These are phyloP conservation scores for Tauraco hartlaubi DNA, from an alignment of 2,797 vertebrate genomes.

Conservation along the genomic window DNA sequence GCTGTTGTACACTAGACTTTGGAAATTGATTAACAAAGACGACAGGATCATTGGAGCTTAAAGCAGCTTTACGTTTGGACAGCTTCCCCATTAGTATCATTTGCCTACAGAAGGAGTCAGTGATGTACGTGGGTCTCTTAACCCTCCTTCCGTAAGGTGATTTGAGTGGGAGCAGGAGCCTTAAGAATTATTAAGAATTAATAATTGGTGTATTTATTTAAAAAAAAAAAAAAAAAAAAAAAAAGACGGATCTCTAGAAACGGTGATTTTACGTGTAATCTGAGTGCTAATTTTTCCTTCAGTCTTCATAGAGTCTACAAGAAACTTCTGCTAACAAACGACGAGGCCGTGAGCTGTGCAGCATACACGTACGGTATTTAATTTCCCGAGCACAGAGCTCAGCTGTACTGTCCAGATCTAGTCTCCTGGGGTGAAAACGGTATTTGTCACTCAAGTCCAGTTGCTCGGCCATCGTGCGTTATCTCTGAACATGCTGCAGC, in stretches of 20 bases:
- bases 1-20: neutral
- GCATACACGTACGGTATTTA: rapidly evolving
- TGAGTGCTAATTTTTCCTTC: neutral
- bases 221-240: too few relatives aligned
- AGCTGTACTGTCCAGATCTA: neutral
- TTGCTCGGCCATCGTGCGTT: rapidly evolving
- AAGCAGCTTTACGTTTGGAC: neutral
- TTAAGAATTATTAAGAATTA: neutral
- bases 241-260: neutral
- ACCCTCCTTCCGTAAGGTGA: neutral
- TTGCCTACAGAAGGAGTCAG: neutral
- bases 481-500: neutral
- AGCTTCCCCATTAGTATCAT: neutral
- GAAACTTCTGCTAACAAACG: neutral
- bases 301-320: neutral
- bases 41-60: neutral
- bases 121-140: neutral
- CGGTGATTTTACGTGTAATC: neutral
- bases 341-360: neutral
- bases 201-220: neutral
- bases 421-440: neutral
- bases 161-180: neutral
- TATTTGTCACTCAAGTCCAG: neutral
- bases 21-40: neutral
- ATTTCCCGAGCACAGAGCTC: neutral